phyloP scores from a whole-genome alignment of 2,888 invertebrate species.

The Amiota minor region DNA sequence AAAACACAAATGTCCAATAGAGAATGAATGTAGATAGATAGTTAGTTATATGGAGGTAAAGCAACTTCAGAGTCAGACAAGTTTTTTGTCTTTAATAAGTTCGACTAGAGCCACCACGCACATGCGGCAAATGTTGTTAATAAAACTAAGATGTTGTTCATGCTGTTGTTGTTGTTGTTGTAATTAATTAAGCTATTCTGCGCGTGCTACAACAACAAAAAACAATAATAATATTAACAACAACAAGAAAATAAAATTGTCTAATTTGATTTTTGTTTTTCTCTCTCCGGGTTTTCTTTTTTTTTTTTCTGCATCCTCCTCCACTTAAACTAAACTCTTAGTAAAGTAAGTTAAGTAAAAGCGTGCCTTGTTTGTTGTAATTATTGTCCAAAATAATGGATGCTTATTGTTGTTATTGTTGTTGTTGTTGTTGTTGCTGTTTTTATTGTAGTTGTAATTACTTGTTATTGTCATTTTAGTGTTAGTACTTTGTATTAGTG shows the following conservation, averaged over 20 bases:
- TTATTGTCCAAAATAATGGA: conserved; percentile 23
- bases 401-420: no score
- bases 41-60: no score
- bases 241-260: conserved; percentile 63
- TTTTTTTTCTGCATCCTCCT: conserved; percentile 32
- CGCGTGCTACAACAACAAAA: conserved; percentile 6
- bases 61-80: no score
- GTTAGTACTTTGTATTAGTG: no score
- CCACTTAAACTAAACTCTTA: not conserved
- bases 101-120: no score
- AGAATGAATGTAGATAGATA: no score
- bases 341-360: conserved; percentile 26
- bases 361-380: conserved; percentile 23
- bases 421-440: not conserved
- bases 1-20: no score
- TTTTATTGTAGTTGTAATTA: conserved; percentile 5
- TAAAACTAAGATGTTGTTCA: not conserved
- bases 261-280: conserved; percentile 59
- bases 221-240: conserved; percentile 41
- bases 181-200: conserved; percentile 63
- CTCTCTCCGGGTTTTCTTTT: conserved; percentile 25
- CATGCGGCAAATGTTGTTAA: no score
- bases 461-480: not conserved
- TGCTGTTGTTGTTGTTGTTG: conserved; percentile 45
- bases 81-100: no score